A percentile compares a stretch with the other conserved stretches of the same genome.
Conservation (phyloP, 2,888 invertebrate species). For the Caenorhabditis auriculariae region DNA sequence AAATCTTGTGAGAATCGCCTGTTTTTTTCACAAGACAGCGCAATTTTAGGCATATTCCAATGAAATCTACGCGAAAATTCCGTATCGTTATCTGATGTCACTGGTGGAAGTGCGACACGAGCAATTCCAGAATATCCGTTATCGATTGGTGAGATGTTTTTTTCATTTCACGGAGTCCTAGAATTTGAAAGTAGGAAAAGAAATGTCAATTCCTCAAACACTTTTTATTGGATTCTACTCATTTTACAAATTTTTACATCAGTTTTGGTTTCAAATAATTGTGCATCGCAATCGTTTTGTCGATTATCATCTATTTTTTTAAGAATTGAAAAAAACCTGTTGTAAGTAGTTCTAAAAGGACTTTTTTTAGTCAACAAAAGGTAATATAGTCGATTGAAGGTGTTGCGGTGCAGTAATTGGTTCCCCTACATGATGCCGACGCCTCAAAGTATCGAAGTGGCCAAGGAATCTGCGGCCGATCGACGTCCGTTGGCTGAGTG, state of each 20-base stretch:
- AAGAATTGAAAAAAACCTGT: too few species aligned
- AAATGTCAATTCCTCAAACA: too few species aligned
- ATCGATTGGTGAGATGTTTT: constrained; percentile 21
- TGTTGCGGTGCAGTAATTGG: constrained; percentile 12
- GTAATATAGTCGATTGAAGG: constrained; percentile 1
- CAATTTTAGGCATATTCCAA: constrained; percentile 23
- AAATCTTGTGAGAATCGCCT: not conserved
- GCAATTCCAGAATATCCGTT: constrained; percentile 11
- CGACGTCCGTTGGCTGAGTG: too few species aligned
- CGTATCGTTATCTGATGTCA: constrained; percentile 35
- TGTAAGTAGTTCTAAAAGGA: too few species aligned
- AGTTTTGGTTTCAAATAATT: too few species aligned
- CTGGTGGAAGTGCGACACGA: constrained; percentile 26
- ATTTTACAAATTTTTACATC: too few species aligned
- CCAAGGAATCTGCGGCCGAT: constrained; percentile 6
- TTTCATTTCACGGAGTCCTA: not conserved
- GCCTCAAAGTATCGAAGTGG: constrained; percentile 22
- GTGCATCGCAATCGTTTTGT: too few species aligned
- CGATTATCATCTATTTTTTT: too few species aligned
- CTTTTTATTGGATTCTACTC: too few species aligned
- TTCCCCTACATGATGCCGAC: constrained; percentile 40
- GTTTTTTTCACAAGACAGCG: too few species aligned
- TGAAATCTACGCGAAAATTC: constrained; percentile 25
- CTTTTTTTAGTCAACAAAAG: too few species aligned
- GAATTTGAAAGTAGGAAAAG: not conserved